These are phyloP conservation scores for Lysandra coridon DNA, from an alignment of 2,888 invertebrate genomes.

Conservation along the genomic window DNA sequence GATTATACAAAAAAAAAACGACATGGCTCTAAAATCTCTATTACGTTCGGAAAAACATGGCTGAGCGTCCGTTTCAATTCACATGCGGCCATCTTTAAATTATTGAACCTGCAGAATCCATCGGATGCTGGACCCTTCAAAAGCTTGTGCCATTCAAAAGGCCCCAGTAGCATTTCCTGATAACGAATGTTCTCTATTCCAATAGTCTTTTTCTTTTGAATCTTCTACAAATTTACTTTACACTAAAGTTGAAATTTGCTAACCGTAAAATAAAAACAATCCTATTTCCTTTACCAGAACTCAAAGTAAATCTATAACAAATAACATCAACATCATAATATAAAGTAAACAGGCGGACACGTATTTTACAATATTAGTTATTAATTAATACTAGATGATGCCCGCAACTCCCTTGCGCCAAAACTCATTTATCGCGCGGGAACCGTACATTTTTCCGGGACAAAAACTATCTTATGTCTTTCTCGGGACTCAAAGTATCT, in stretches of 20 bases:
- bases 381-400: too few relatives aligned
- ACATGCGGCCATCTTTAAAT: constrained; percentile 52
- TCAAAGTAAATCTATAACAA: too few relatives aligned
- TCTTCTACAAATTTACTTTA: not conserved
- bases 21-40: not conserved
- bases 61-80: constrained; percentile 3
- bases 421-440: too few relatives aligned
- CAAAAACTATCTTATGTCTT: too few relatives aligned
- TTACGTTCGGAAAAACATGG: not conserved
- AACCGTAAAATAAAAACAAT: not conserved
- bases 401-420: too few relatives aligned
- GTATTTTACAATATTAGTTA: too few relatives aligned
- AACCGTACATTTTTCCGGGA: too few relatives aligned
- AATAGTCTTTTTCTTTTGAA: constrained; percentile 1
- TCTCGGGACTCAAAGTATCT: too few relatives aligned
- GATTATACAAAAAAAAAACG: not conserved
- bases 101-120: constrained; percentile 62
- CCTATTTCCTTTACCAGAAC: too few relatives aligned
- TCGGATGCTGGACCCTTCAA: constrained; percentile 47
- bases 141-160: constrained; percentile 48
- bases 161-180: constrained; percentile 41
- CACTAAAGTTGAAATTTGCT: not conserved
- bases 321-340: too few relatives aligned
- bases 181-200: constrained; percentile 29
- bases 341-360: too few relatives aligned